These are phyloP conservation scores for Mormyrops attenuatus DNA, from an alignment of 2,797 vertebrate species.

Conservation along the genomic window DNA sequence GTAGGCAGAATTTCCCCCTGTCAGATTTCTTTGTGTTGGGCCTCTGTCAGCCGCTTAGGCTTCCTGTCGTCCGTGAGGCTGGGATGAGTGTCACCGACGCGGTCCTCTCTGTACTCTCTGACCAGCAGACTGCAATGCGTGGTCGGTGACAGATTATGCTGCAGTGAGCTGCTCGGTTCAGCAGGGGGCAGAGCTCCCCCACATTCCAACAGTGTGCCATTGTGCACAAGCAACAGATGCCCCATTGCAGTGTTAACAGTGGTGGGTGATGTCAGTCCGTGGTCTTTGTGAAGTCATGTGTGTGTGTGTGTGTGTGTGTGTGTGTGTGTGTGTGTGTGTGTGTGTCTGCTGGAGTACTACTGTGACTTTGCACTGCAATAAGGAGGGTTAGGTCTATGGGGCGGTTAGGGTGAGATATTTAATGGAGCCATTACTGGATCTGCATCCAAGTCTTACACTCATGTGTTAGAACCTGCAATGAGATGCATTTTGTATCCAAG, in stretches of 20 bases:
- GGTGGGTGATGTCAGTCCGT: not conserved
- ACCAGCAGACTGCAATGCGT: not conserved
- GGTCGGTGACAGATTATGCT: not conserved
- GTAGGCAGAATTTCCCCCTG: not conserved
- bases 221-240: conserved; percentile 1
- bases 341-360: not conserved
- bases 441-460: not conserved
- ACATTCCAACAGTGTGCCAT: not conserved
- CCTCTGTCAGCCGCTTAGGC: not conserved
- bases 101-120: not conserved
- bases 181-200: not conserved
- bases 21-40: not conserved
- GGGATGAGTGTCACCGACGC: not conserved
- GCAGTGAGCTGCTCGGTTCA: not conserved
- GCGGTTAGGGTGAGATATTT: not conserved
- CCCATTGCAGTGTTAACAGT: conserved; percentile 11
- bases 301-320: not conserved
- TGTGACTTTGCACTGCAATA: not conserved
- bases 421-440: not conserved
- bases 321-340: conserved; percentile 2
- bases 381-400: not conserved
- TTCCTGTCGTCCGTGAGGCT: not conserved
- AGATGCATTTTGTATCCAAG: conserved; percentile 46
- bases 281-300: not conserved
- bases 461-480: conserved; percentile 10